phyloP scores from a whole-genome alignment of 2,797 vertebrate genomes.

The Sebastes kiyomatsui region DNA sequence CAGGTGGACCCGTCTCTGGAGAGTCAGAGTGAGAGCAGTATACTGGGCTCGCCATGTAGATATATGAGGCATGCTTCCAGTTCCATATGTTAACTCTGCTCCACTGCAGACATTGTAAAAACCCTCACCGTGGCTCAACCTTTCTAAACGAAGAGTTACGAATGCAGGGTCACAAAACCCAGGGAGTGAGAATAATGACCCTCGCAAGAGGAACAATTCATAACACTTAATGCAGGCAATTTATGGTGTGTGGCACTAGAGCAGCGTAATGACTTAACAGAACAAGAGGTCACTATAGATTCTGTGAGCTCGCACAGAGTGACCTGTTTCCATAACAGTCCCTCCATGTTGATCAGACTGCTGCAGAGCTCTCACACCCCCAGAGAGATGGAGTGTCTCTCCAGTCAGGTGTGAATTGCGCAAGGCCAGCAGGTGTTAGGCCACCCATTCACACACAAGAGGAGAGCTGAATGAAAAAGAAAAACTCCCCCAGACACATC shows the following conservation, averaged over 20 bases:
- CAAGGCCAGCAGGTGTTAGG: slow-evolving; percentile 27
- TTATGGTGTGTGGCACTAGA: slow-evolving; percentile 54
- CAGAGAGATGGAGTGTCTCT: neutral
- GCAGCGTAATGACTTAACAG: slow-evolving; percentile 54
- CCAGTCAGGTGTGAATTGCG: slow-evolving; percentile 50
- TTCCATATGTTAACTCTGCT: slow-evolving; percentile 45
- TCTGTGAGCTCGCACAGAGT: slow-evolving; percentile 30
- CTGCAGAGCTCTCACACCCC: slow-evolving; percentile 15
- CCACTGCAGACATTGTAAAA: slow-evolving; percentile 43
- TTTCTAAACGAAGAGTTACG: slow-evolving; percentile 44
- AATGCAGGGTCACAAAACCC: slow-evolving; percentile 37
- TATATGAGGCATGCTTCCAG: slow-evolving; percentile 24
- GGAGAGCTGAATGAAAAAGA: slow-evolving; percentile 27
- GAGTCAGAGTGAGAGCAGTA: slow-evolving; percentile 11
- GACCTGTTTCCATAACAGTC: slow-evolving; percentile 49
- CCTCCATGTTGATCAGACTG: slow-evolving; percentile 32
- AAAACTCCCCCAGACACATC: neutral
- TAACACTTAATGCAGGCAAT: slow-evolving; percentile 57
- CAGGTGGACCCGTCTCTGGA: slow-evolving; percentile 25
- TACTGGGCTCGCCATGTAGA: neutral
- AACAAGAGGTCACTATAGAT: slow-evolving; percentile 46
- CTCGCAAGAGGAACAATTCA: slow-evolving; percentile 50
- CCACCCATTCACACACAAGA: slow-evolving; percentile 3
- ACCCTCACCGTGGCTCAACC: slow-evolving; percentile 20
- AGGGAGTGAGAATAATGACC: slow-evolving; percentile 54